Conservation (phyloP, 2,888 invertebrate genomes). For the Sylvicola cinctus region DNA sequence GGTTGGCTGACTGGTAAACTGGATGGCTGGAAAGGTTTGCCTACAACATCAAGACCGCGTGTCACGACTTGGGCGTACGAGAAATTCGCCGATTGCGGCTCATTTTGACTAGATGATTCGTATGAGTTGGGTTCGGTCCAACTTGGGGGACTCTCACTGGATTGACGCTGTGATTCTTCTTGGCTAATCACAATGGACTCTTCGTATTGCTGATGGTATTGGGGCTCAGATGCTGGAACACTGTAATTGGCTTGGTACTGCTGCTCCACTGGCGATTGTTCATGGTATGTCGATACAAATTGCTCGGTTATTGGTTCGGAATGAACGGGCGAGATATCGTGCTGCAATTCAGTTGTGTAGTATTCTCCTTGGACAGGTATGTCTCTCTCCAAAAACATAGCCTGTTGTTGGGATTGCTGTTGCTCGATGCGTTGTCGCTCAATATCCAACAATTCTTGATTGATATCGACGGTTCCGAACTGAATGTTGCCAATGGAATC, state of each 20-base stretch:
- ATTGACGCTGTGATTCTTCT: constrained; percentile 4
- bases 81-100: constrained; percentile 14
- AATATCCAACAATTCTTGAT: constrained; percentile 1
- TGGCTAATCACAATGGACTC: too few relatives aligned
- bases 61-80: constrained; percentile 54
- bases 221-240: background rate
- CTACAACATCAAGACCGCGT: constrained; percentile 31
- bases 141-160: constrained; percentile 10
- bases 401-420: constrained; percentile 5
- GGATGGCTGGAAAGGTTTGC: constrained; percentile 33
- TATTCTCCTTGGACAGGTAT: constrained; percentile 2
- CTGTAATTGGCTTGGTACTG: background rate
- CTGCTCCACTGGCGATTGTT: constrained; percentile 1
- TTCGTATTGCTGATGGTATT: too few relatives aligned
- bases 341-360: background rate
- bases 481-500: background rate
- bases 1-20: constrained; percentile 12
- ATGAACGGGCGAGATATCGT: background rate
- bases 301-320: constrained; percentile 1
- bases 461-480: constrained; percentile 5
- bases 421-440: constrained; percentile 7
- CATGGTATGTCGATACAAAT: background rate
- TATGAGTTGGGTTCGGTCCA: constrained; percentile 11
- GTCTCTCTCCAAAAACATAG: too few relatives aligned
- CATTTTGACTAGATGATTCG: constrained; percentile 1